These are phyloP conservation scores for Maylandia zebra DNA, from an alignment of 2,113 vertebrate species.

Conservation along the genomic window DNA sequence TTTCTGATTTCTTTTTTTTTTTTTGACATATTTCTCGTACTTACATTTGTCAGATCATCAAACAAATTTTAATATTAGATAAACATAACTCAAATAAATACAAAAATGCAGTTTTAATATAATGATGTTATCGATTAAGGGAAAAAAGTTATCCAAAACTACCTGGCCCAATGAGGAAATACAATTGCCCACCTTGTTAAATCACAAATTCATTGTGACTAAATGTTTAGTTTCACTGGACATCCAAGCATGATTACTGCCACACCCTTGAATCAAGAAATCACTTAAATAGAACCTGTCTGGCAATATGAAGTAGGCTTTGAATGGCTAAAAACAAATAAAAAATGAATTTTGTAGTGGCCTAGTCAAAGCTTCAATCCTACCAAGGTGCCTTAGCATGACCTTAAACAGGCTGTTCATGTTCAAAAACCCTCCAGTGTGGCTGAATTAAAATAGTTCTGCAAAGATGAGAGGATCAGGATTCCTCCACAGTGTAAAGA, in stretches of 20 bases:
- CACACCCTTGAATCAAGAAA: neutral
- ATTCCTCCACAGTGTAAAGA: neutral
- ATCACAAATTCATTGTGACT: neutral
- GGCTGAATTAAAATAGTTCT: neutral
- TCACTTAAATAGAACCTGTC: neutral
- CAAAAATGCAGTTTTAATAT: neutral
- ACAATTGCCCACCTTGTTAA: neutral
- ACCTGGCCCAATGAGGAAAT: neutral
- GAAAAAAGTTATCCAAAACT: neutral
- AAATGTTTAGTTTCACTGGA: neutral
- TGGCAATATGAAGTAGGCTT: neutral
- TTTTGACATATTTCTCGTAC: neutral
- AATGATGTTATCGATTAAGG: neutral
- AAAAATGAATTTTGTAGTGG: neutral
- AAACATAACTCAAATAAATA: neutral
- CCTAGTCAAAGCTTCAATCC: neutral
- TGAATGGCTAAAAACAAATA: neutral
- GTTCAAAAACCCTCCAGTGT: neutral
- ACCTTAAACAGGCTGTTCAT: neutral
- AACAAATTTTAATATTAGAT: neutral
- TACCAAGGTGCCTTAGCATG: neutral
- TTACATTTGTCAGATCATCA: neutral
- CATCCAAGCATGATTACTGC: neutral
- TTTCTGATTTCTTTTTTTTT: neutral
- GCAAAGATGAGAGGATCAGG: neutral